Conservation (phyloP, 2,888 invertebrate species). For the Eupithecia dodoneata region DNA sequence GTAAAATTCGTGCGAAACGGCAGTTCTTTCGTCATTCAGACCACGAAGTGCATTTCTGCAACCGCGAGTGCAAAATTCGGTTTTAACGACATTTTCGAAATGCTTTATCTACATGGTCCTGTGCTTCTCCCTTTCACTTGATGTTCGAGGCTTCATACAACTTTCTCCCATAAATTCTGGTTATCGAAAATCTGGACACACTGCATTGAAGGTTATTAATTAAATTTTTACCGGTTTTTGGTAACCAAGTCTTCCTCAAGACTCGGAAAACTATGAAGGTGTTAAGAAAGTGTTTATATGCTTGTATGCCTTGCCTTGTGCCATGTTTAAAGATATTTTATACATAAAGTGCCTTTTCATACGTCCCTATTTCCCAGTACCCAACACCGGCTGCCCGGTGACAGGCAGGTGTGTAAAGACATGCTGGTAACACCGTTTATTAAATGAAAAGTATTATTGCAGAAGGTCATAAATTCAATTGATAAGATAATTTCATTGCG, state of each 20-base stretch:
- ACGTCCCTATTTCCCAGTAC: too few species aligned
- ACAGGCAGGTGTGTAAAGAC: too few species aligned
- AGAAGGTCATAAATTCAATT: background rate
- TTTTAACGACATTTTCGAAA: constrained; percentile 22
- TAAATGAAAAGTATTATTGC: background rate
- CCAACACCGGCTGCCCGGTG: too few species aligned
- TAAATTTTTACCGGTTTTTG: background rate
- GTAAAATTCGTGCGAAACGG: background rate
- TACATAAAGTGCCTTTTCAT: background rate
- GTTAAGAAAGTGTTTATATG: background rate
- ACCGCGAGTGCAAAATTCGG: constrained; percentile 16
- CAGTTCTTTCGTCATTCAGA: constrained; percentile 19
- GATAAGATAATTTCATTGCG: background rate
- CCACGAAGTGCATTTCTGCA: constrained; percentile 8
- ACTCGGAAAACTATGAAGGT: background rate
- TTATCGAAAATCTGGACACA: constrained; percentile 12
- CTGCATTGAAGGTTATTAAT: background rate
- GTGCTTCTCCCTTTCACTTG: constrained; percentile 29
- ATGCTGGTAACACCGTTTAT: too few species aligned
- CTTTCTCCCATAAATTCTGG: constrained; percentile 29
- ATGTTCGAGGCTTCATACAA: constrained; percentile 24
- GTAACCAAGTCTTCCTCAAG: background rate
- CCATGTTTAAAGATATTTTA: constrained; percentile 3
- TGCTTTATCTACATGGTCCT: constrained; percentile 26
- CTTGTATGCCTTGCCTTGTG: constrained; percentile 1